phyloP scores from a whole-genome alignment of 2,113 vertebrate genomes.

The Prinia subflava region DNA sequence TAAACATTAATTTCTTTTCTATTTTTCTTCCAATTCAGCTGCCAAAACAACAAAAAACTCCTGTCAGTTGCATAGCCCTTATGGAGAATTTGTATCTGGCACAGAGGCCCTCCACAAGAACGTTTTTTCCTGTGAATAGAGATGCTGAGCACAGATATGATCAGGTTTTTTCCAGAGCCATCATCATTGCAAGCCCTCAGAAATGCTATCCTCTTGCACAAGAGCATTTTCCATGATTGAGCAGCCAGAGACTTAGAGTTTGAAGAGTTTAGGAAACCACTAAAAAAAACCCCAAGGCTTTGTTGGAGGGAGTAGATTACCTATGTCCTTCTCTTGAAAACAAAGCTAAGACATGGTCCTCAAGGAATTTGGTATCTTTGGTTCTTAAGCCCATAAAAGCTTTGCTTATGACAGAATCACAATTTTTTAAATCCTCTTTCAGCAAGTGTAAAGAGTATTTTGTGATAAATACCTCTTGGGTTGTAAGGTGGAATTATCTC shows the following conservation, averaged over 20 bases:
- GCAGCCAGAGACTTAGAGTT: background rate
- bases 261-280: background rate
- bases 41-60: background rate
- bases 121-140: background rate
- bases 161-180: background rate
- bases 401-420: background rate
- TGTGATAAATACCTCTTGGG: background rate
- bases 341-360: background rate
- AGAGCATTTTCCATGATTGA: background rate
- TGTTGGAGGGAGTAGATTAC: background rate
- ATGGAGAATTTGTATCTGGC: background rate
- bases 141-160: background rate
- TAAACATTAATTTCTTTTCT: background rate
- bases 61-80: background rate
- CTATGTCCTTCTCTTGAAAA: background rate
- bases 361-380: background rate
- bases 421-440: background rate
- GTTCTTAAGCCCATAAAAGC: background rate
- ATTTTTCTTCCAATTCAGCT: background rate
- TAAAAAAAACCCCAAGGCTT: background rate
- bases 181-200: background rate
- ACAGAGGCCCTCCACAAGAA: background rate
- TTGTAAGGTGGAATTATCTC: background rate
- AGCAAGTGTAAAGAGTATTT: background rate
- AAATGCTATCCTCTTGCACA: background rate